phyloP scores from a whole-genome alignment of 2,113 vertebrate genomes.

The Tetraodon nigroviridis region DNA sequence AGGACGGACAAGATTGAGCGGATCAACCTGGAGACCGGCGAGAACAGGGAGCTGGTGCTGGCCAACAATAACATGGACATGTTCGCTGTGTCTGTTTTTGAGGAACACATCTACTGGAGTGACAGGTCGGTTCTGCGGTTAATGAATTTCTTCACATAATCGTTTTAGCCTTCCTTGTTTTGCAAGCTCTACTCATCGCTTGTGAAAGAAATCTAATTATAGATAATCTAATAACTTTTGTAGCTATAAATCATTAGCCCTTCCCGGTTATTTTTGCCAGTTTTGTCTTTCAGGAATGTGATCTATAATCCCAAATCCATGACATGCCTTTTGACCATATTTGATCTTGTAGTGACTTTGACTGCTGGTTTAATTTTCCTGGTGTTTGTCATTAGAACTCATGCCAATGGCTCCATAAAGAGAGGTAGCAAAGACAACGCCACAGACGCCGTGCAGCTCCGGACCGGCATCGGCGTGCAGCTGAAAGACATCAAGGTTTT shows the following conservation, averaged over 20 bases:
- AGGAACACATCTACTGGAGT: slow-evolving; percentile 97
- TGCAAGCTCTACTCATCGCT: too few relatives aligned
- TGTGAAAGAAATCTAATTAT: too few relatives aligned
- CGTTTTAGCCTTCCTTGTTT: neutral
- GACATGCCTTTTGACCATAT: too few relatives aligned
- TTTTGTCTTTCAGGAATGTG: too few relatives aligned
- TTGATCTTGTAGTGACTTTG: too few relatives aligned
- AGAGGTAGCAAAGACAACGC: slow-evolving; percentile 94
- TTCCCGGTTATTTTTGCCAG: too few relatives aligned
- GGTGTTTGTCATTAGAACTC: slow-evolving; percentile 75
- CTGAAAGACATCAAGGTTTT: slow-evolving; percentile 99
- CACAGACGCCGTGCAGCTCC: slow-evolving; percentile 86
- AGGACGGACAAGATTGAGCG: slow-evolving; percentile 93
- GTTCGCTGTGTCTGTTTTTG: slow-evolving; percentile 96
- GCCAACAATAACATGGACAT: slow-evolving; percentile 98
- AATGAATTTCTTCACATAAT: neutral
- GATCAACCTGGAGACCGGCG: slow-evolving; percentile 90
- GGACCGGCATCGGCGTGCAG: slow-evolving; percentile 92
- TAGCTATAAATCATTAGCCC: neutral
- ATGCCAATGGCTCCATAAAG: slow-evolving; percentile 96
- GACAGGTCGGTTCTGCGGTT: slow-evolving; percentile 75
- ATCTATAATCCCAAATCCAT: too few relatives aligned
- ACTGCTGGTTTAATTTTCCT: neutral
- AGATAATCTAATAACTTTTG: neutral
- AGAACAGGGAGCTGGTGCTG: slow-evolving; percentile 88